Percentiles rank a stretch among this genome's conserved stretches.
These are phyloP conservation scores for Corticium candelabrum DNA, from an alignment of 37 sponge, comb jelly and placozoan genomes.

Conservation along the genomic window DNA sequence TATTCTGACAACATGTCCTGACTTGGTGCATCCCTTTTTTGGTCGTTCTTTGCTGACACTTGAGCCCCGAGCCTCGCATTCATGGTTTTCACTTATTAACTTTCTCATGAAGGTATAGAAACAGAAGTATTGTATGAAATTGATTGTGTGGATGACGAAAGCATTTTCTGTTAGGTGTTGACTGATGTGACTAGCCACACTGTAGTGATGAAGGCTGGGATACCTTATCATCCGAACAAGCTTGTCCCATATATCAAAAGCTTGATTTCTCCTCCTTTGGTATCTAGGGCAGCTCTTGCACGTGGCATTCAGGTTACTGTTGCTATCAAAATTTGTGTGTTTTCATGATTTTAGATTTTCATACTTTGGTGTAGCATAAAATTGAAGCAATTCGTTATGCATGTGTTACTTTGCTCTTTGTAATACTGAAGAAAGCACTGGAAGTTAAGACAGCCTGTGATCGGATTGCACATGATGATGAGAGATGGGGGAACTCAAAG, in stretches of 20 bases:
- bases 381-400: background rate
- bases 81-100: background rate
- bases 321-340: too few relatives aligned
- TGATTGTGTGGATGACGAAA: too few relatives aligned
- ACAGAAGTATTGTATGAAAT: background rate
- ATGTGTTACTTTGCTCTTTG: background rate
- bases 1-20: background rate
- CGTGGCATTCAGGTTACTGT: background rate
- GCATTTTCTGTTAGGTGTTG: too few relatives aligned
- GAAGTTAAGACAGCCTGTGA: background rate
- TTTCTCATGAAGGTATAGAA: background rate
- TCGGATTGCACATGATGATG: background rate
- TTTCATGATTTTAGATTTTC: background rate
- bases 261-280: background rate
- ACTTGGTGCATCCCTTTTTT: background rate
- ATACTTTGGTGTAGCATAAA: too few relatives aligned
- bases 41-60: background rate
- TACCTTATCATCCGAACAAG: background rate
- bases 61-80: background rate
- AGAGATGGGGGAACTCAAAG: background rate
- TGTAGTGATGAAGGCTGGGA: too few relatives aligned
- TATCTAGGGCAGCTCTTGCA: background rate
- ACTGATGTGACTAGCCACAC: too few relatives aligned
- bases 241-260: background rate
- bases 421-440: background rate